Evolutionary conservation across 2,113 vertebrate species (phyloP), one percentile per base, ranked within the genome.

Genomic region (Lasiurus borealis): DNA sequence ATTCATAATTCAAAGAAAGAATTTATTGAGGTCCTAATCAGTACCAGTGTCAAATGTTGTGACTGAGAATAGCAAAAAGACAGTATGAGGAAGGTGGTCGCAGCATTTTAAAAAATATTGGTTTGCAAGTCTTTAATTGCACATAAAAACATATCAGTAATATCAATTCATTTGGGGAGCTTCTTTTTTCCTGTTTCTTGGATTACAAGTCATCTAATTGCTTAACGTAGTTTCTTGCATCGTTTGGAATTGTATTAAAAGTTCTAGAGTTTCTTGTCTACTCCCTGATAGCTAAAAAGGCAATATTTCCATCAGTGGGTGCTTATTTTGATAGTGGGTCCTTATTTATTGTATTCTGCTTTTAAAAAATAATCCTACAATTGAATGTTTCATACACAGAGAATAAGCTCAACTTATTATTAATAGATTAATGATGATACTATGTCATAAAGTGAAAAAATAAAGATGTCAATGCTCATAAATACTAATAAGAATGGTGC

Each of bases 1-100:
- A 40, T 57, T 92, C 13, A 93, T 46, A 90, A 78, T 18, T 36
- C 50, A 40, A 71, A 80, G 48, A 77, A 76, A 95, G 36, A 48
- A 78, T 83, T 93, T 69, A 11, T 8, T 69, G 15, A 86, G 15
- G 15, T 73, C 25, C 59, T 92, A n/a, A 23, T 68, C 31, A 90
- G 36, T 18, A 31, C 71, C 15, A 48, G 4, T 6, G 15, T 16
- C 44, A 76, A 90, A 76, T 23, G 12, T 12, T 52, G 15, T 77
- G 19, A 68, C 6, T 46, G 75, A 31, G 5, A 71, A 5, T 46
- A 46, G 46, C 46, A 4, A 46, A 46, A 10, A 46, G 46, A 46
- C 46, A 46, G 46, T 46, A 46, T 46, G 46, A 8, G 46, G 46
- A 46, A 46, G 46, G 46, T 46, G 46, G 46, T 46, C 46, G 8